Evolutionary conservation across 2,113 vertebrate species (phyloP).

Genomic region (Chiloscyllium plagiosum): DNA sequence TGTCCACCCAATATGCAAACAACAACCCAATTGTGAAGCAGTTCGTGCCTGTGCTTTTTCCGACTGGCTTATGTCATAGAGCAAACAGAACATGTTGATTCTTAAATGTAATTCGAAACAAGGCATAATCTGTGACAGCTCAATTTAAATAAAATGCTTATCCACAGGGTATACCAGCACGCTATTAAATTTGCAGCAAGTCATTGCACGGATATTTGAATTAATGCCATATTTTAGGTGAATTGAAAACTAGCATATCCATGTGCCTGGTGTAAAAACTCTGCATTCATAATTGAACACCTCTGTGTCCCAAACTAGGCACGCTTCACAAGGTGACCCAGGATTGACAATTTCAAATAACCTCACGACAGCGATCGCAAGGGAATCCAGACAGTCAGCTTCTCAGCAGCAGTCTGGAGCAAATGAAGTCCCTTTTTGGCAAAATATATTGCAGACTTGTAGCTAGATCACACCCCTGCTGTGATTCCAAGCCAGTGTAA

Average conservation of each 20-base stretch:
- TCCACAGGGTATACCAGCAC: too few species aligned
- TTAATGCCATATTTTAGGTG: not conserved
- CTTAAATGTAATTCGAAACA: not conserved
- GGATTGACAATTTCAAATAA: not conserved
- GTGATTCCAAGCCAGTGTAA: not conserved
- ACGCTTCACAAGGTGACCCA: not conserved
- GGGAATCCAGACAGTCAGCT: not conserved
- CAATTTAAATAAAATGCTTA: not conserved
- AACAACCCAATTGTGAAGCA: not conserved
- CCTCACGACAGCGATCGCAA: not conserved
- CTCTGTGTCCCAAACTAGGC: not conserved
- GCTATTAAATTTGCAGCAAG: not conserved
- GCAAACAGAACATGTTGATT: not conserved
- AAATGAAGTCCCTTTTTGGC: not conserved
- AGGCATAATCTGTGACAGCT: not conserved
- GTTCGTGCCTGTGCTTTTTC: not conserved
- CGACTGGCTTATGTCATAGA: not conserved
- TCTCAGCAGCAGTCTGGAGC: too few species aligned
- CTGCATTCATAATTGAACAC: conserved; percentile 23
- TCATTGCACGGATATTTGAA: not conserved
- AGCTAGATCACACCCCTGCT: not conserved
- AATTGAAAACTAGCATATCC: not conserved
- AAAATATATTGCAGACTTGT: not conserved
- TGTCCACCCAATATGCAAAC: not conserved
- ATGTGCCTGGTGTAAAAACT: not conserved